Base-by-base conservation (phyloP, 2,888 invertebrate genomes). In the Diadromus collaris region DNA sequence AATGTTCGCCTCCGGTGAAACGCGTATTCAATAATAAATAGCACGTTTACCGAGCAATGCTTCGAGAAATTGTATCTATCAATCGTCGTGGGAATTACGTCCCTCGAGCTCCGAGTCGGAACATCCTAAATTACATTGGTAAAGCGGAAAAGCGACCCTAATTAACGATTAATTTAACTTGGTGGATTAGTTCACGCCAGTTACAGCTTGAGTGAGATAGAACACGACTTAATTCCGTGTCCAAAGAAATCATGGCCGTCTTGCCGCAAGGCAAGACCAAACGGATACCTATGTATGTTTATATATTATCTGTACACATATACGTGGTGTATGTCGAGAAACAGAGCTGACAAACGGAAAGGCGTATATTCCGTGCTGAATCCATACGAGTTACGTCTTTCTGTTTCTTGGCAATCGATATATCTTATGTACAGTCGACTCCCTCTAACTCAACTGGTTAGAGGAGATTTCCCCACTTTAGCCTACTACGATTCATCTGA, bases 111-210 rank as follows among this genome's bases (percentile, higher is more conserved):
- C 51, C 2, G 7, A 51, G 24, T 51, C 51, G 24, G 24, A 24
- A 1, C 9, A 51, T 51, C 51, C 1, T 13, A 6, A 5, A 24
- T 51, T 24, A 24, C 41, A 24, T 41, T 6, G 46, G 41, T 27
- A 27, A 16, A 46, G n/a, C 21, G 32, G 61, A 6, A 10, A 48
- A n/a, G 48, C 41, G n/a, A 61, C 51, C 21, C 63, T 54, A 64
- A 72, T 72, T 64, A 64, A 72, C 34, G 27, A 63, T 72, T 64
- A 54, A 72, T 72, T 72, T 54, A 63, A 61, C 38, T 72, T 29
- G 27, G 41, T 29, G 48, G 51, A 72, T 64, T 34, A 48, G 63
- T 51, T 46, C 24, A 38, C 51, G 64, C 21, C 27, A 38, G 5
- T 32, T 38, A 6, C 19, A 46, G 63, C 13, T 21, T 7, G 27